Evolutionary conservation across 2,888 invertebrate species (phyloP).

Genomic region (Drosophila setosimentum): DNA sequence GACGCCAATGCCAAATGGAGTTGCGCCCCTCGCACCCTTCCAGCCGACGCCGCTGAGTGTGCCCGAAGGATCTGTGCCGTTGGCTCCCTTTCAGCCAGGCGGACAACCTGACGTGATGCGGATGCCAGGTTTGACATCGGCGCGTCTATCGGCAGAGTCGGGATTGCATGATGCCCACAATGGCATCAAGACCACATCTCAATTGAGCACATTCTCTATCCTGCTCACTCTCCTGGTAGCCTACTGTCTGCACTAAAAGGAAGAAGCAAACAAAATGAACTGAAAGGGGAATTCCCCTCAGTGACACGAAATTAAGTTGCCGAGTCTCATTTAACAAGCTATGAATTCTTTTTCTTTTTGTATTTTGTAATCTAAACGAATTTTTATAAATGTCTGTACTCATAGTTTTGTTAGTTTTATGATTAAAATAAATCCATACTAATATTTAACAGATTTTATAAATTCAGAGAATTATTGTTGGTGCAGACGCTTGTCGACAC

Average conservation of each 20-base stretch:
- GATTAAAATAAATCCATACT: constrained; percentile 32
- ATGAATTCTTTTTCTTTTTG: constrained; percentile 11
- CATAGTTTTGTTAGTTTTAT: constrained; percentile 56
- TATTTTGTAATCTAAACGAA: constrained; percentile 62
- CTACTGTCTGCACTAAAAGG: constrained; percentile 59
- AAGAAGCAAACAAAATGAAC: not conserved
- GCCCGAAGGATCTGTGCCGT: constrained; percentile 73
- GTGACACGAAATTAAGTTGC: constrained; percentile 31
- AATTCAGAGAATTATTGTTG: not conserved
- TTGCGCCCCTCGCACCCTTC: constrained; percentile 55
- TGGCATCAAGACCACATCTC: constrained; percentile 29
- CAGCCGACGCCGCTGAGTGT: constrained; percentile 57
- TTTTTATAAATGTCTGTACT: constrained; percentile 54
- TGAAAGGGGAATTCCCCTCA: not conserved
- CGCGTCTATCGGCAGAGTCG: constrained; percentile 67
- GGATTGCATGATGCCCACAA: constrained; percentile 57
- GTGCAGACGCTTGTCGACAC: not conserved
- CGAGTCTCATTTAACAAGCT: not conserved
- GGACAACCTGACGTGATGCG: constrained; percentile 75
- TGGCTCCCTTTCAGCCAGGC: constrained; percentile 65
- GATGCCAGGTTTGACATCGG: constrained; percentile 74
- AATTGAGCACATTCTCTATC: constrained; percentile 52
- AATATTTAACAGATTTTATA: not conserved
- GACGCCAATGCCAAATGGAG: constrained; percentile 10
- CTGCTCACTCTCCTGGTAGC: constrained; percentile 72